Base-by-base conservation (phyloP, 1,140 invertebrate genomes). In the Polyergus mexicanus region DNA sequence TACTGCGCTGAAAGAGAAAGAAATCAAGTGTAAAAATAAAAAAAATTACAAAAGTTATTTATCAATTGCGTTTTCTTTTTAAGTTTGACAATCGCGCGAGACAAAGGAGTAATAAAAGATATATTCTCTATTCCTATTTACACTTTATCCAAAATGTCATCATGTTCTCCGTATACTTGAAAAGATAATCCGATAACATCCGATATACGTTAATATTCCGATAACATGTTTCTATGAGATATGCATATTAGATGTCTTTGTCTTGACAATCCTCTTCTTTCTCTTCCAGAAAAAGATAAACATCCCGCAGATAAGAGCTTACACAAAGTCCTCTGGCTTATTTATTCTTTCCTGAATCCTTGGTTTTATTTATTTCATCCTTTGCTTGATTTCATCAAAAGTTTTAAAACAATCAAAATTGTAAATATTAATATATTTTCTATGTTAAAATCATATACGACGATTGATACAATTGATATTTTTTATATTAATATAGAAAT, bases 131-230 rank as follows among this genome's bases (percentile, higher is more conserved):
- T 54, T 16, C n/a, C 22, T 54, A 32, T 68, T 68, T 38, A 68
- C 13, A 68, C 8, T 66, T 51, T 41, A 80, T 80, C 63, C 8
- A 35, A 22, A 22, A 4, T 68, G 13, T 54, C 44, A 54, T 78
- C 44, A 2, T 13, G 13, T 68, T 51, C 3, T 19, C n/a, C 16
- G 44, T 22, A 51, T 38, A 7, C 19, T 47, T 38, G n/a, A 68
- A 68, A 32, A 58, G 19, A 54, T 28, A 28, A 28, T 28, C 25
- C 25, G 25, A 28, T 28, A 28, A 28, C 25, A 28, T 28, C 25
- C 25, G 25, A 28, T 28, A n/a, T 25, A 86, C 83, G 75, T 86
- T 89, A 89, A 89, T 86, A 89, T 88, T 89, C 74, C 65, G 77
- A 86, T 89, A 89, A 86, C 66, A 54, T 74, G 25, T 35, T 35